A percentile compares a stretch with the other conserved stretches of the same genome.
Conservation (phyloP, 2,113 vertebrate genomes). For the Megalops atlanticus region DNA sequence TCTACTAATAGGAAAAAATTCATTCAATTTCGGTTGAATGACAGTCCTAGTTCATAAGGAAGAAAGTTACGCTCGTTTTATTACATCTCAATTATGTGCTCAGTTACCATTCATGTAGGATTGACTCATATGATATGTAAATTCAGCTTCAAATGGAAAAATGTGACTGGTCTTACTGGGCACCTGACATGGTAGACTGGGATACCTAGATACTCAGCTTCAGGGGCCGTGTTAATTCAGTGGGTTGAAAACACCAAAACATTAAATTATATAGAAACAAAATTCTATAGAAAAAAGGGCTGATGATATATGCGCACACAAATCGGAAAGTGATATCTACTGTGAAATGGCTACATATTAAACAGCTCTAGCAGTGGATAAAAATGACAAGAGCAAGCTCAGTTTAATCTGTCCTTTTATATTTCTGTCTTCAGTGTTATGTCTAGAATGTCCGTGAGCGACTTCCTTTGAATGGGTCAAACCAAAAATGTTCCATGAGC, state of each 20-base stretch:
- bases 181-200: neutral
- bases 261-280: too few relatives aligned
- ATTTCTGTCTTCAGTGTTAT: too few relatives aligned
- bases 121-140: too few relatives aligned
- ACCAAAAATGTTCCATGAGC: neutral
- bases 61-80: too few relatives aligned
- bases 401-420: too few relatives aligned
- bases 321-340: neutral
- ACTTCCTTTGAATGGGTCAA: neutral
- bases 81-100: too few relatives aligned
- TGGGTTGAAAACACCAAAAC: neutral
- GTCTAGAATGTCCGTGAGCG: neutral
- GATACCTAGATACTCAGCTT: neutral
- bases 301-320: neutral
- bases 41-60: too few relatives aligned
- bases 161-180: neutral
- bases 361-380: neutral
- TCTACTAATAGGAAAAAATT: too few relatives aligned
- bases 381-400: neutral
- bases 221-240: neutral
- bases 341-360: neutral
- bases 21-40: too few relatives aligned
- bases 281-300: neutral
- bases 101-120: too few relatives aligned
- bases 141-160: neutral